Percentiles rank a stretch among this genome's conserved stretches.
phyloP scores from a whole-genome alignment of 2,888 invertebrate species.

The Meiosimyza platycephala region DNA sequence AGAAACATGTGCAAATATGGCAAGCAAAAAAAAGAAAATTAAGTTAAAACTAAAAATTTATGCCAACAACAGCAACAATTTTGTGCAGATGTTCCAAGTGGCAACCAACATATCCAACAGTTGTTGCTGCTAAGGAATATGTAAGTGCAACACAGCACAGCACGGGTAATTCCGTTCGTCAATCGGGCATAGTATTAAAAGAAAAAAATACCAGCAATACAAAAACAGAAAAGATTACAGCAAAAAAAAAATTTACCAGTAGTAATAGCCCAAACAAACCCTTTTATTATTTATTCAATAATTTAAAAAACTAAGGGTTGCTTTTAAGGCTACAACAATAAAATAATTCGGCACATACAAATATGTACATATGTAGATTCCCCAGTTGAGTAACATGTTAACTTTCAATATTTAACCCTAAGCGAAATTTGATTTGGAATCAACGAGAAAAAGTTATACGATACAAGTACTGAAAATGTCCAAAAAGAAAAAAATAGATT shows the following conservation, averaged over 20 bases:
- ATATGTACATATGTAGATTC: not conserved
- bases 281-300: slow-evolving; percentile 32
- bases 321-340: slow-evolving; percentile 15
- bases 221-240: not conserved
- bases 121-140: slow-evolving; percentile 15
- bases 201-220: not conserved
- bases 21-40: not conserved
- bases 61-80: slow-evolving; percentile 12
- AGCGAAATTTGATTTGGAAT: slow-evolving; percentile 16
- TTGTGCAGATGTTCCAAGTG: slow-evolving; percentile 32
- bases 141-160: not conserved
- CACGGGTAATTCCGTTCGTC: slow-evolving; percentile 18
- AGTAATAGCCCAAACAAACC: slow-evolving; percentile 1
- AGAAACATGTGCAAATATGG: slow-evolving; percentile 22
- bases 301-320: slow-evolving; percentile 30
- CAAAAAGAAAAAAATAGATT: not conserved
- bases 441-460: not conserved
- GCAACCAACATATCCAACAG: slow-evolving; percentile 14
- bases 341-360: slow-evolving; percentile 14
- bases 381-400: slow-evolving; percentile 17
- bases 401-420: slow-evolving; percentile 25
- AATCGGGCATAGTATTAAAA: not conserved
- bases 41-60: not conserved
- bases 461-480: too few relatives aligned
- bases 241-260: not conserved